Evolutionary conservation across 2,888 invertebrate species (phyloP).

Genomic region (Lasioglossum malachurum): DNA sequence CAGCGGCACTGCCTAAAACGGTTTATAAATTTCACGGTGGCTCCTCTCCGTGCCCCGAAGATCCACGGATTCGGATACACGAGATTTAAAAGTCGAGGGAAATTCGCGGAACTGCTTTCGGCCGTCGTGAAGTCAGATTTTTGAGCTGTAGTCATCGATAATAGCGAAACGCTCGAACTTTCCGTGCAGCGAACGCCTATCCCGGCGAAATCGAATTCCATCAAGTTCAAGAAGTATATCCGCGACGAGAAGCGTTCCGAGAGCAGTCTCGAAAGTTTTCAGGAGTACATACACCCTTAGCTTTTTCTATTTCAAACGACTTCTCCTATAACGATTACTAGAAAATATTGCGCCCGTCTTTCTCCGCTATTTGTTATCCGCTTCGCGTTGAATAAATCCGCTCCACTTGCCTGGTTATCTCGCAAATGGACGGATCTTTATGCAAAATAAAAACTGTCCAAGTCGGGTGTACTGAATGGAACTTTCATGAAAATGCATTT

Average conservation of each 20-base stretch:
- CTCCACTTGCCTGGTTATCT: not conserved
- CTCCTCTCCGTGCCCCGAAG: not conserved
- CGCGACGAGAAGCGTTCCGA: constrained; percentile 52
- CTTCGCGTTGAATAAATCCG: not conserved
- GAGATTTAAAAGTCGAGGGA: constrained; percentile 30
- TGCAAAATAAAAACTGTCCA: not conserved
- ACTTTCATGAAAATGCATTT: not conserved
- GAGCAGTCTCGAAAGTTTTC: constrained; percentile 58
- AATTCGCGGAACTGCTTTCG: constrained; percentile 15
- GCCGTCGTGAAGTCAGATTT: constrained; percentile 62
- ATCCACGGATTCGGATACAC: constrained; percentile 44
- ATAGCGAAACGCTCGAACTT: constrained; percentile 49
- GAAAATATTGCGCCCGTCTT: constrained; percentile 8
- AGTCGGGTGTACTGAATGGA: not conserved
- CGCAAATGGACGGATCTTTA: not conserved
- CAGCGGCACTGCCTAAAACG: not conserved
- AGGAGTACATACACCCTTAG: constrained; percentile 37
- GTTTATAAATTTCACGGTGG: constrained; percentile 2
- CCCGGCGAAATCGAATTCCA: constrained; percentile 66
- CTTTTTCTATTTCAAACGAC: constrained; percentile 44
- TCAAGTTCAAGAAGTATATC: constrained; percentile 65
- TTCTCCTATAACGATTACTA: constrained; percentile 46
- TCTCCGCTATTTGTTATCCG: constrained; percentile 10
- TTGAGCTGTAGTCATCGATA: constrained; percentile 55
- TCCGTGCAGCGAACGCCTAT: constrained; percentile 45